Conservation (phyloP, 2,888 invertebrate species). For the Rotaria sp. region DNA sequence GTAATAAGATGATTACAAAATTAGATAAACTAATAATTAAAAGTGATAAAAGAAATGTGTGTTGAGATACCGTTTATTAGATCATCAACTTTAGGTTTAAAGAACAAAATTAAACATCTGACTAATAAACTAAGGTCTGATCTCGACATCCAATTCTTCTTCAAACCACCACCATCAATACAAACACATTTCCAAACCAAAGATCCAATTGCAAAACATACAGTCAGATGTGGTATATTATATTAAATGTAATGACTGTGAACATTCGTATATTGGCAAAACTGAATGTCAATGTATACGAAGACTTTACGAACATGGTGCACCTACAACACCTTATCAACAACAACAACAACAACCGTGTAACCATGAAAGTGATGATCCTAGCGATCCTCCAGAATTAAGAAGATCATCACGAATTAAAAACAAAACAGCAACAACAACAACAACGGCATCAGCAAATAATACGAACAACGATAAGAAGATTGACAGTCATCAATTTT, state of each 20-base stretch:
- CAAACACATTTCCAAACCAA: not conserved
- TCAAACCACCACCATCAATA: not conserved
- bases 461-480: no score
- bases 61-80: not conserved
- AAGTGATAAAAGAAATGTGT: not conserved
- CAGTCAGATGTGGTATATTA: not conserved
- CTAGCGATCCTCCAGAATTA: no score
- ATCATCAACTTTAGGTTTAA: not conserved
- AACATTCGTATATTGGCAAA: not conserved
- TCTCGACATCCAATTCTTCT: not conserved
- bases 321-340: no score
- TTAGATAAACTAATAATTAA: no score
- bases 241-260: not conserved
- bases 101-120: not conserved
- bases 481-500: no score
- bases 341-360: no score
- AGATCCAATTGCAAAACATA: not conserved
- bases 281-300: not conserved
- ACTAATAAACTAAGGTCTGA: not conserved
- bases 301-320: no score
- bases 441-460: no score
- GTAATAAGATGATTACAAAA: no score
- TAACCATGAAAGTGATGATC: no score
- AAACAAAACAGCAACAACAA: no score
- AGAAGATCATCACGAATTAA: no score